Base-by-base conservation (phyloP, 1,140 invertebrate species). In the Hycleus phaleratus region DNA sequence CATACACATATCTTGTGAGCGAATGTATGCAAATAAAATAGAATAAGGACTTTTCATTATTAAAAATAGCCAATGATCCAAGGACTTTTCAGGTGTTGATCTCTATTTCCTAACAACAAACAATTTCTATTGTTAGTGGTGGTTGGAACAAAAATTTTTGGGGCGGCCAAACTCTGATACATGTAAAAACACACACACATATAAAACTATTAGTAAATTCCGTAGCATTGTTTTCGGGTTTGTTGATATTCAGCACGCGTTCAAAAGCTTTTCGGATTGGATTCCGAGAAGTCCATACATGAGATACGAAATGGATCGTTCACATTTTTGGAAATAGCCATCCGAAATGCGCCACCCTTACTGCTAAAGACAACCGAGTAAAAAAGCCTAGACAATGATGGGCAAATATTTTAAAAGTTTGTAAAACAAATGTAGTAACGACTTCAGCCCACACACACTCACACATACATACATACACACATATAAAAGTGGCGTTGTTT, bases 211-310 rank as follows among this genome's bases (percentile, higher is more conserved):
- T 56, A 56, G 53, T 44, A 45, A 47, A 56, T 56, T 56, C 53
- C 53, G 40, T 45, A 38, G 53, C 53, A 56, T 56, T 56, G 53
- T 56, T 56, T 56, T 46, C 12, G 46, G 46, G 32, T 32, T 32
- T 32, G 44, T 56, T 56, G 46, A 56, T 56, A 56, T 56, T 56
- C 53, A 46, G 53, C 53, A 56, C 53, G 53, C 53, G 53, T 56
- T 56, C 46, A 32, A 32, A 43, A 46, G 18, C 46, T 56, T 39
- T 43, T 42, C 38, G 40, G 40, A 43, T 26, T 42, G 46, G 43
- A 56, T 56, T 56, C 53, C 53, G 44, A 56, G 44, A 47, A 56
- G 25, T 26, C 39, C 39, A 46, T 26, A 56, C 46, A 46, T 45
- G 43, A 43, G 26, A 39, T 45, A 38, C 8, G 11, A 38, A 38